These are phyloP conservation scores for Exocentrus adspersus DNA, from an alignment of 2,888 invertebrate genomes.

Conservation along the genomic window DNA sequence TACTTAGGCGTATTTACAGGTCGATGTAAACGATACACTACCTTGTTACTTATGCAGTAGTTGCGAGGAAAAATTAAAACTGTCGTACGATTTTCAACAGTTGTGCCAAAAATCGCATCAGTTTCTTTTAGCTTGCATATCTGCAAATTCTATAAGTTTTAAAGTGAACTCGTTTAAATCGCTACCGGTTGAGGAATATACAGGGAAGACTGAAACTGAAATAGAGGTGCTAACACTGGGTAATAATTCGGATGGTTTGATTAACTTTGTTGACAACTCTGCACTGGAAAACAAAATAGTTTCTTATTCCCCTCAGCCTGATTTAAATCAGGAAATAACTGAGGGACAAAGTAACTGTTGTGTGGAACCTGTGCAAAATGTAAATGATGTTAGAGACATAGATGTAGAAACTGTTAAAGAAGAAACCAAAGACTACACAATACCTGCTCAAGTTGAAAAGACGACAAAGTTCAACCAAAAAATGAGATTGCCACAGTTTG, in stretches of 20 bases:
- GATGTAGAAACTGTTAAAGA: neutral
- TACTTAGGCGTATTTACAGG: constrained; percentile 39
- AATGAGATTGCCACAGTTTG: constrained; percentile 42
- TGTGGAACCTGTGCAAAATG: neutral
- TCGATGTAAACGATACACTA: constrained; percentile 39
- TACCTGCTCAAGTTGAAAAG: constrained; percentile 2
- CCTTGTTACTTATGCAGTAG: constrained; percentile 45
- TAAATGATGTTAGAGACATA: neutral
- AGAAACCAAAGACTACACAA: neutral
- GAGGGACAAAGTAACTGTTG: too few relatives aligned
- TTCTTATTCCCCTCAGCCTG: neutral
- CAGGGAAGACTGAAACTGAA: neutral
- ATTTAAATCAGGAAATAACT: neutral
- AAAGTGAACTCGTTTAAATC: constrained; percentile 1
- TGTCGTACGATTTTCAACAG: constrained; percentile 50
- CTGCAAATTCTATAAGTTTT: neutral
- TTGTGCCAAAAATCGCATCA: constrained; percentile 47
- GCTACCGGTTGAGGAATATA: neutral
- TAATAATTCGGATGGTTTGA: neutral
- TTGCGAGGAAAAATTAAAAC: constrained; percentile 50
- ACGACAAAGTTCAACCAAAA: constrained; percentile 27
- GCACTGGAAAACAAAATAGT: neutral
- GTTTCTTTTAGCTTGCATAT: constrained; percentile 32
- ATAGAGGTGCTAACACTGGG: too few relatives aligned
- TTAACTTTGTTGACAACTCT: neutral